Evolutionary conservation across 1,140 invertebrate species (phyloP).

Genomic region (Drosophila burlai): DNA sequence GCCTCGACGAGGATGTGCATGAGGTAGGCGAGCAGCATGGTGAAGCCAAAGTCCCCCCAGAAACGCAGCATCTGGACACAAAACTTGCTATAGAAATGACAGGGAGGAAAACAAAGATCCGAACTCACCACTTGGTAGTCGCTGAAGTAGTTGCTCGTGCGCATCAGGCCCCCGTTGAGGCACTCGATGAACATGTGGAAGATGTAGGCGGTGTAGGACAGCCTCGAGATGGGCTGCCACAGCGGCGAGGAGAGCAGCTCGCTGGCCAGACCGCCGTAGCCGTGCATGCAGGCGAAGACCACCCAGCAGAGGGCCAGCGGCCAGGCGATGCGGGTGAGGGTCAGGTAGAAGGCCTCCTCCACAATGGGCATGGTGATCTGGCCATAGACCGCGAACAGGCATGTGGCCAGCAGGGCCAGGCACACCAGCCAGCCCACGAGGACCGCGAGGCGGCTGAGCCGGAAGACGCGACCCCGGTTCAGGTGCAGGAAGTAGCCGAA

Average conservation of each 20-base stretch:
- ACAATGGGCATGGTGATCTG: conserved; percentile 40
- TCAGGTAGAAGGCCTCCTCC: conserved; percentile 88
- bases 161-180: conserved; percentile 34
- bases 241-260: conserved; percentile 85
- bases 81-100: neutral
- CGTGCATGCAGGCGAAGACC: conserved; percentile 89
- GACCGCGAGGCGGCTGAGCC: conserved; percentile 2
- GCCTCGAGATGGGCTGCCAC: conserved; percentile 86
- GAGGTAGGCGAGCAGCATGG: conserved; percentile 51
- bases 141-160: conserved; percentile 63
- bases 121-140: conserved; percentile 71
- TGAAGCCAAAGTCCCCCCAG: conserved; percentile 66
- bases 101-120: neutral
- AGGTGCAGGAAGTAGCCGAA: conserved; percentile 61
- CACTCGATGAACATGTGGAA: conserved; percentile 82
- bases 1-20: conserved; percentile 63
- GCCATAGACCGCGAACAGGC: conserved; percentile 56
- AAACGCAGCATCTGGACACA: conserved; percentile 58
- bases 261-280: conserved; percentile 87
- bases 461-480: conserved; percentile 21
- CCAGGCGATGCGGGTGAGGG: conserved; percentile 88
- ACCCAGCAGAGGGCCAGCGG: conserved; percentile 88
- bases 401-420: conserved; percentile 51
- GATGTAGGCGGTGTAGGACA: conserved; percentile 86
- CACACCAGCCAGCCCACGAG: conserved; percentile 47